Base-by-base conservation (phyloP, 2,113 vertebrate genomes). In the Grus americana region DNA sequence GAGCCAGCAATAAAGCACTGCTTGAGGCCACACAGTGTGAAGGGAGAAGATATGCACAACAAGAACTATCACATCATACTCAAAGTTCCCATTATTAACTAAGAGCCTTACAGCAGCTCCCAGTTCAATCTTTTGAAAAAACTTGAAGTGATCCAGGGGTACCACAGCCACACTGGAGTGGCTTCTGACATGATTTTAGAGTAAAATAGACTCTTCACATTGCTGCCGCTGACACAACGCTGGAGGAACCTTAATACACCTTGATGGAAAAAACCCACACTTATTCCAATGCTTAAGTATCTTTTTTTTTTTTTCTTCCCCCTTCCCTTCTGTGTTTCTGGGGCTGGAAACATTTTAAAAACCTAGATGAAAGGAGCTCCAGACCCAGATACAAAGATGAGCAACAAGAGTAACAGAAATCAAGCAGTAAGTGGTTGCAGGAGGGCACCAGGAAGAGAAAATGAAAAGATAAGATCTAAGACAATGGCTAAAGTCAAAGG, bases 361-460 rank as follows among this genome's bases (percentile, higher is more conserved):
- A 36, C 0, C 1, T 65, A 11, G 2, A 40, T 22, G 50, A 73
- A 72, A 59, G 8, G 10, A 59, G 7, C 79, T 74, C 11, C 15
- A 47, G 23, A 27, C 8, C 27, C 21, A 59, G 40, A 74, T 15
- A 55, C 6, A 49, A 65, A 30, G 20, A 55, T 61, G 10, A 1
- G 13, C 2, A 86, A 47, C 2, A 49, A 11, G 57, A 74, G 6
- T 17, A 80, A 55, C 30, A 73, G 63, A 47, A 93, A 84, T 20
- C 5, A 92, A 57, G 12, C 40, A 65, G 29, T 32, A 29, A 0
- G 0, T 29, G 40, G 12, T 27, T 67, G n/a, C 17, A 79, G 20
- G 12, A 88, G 46, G 9, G 40, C 46, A 66, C 6, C 17, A 54
- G 32, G 32, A 87, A 68, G 2, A 83, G 15, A 16, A 79, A 73